Conservation (phyloP, 1,140 invertebrate genomes). For the Oncopeltus fasciatus region DNA sequence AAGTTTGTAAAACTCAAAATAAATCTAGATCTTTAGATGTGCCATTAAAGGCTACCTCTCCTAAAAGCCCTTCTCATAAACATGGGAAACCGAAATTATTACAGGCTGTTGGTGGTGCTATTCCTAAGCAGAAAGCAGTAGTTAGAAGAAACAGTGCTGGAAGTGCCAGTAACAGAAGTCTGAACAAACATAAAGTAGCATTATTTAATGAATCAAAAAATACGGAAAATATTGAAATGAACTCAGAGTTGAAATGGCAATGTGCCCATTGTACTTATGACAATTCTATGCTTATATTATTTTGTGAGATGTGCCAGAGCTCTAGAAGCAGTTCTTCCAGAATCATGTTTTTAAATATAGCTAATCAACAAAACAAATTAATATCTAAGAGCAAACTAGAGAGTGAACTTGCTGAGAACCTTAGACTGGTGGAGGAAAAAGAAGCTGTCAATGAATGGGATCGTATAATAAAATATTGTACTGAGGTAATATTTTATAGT, state of each 20-base stretch:
- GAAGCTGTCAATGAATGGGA: slow-evolving; percentile 72
- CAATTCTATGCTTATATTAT: slow-evolving; percentile 48
- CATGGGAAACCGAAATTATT: slow-evolving; percentile 22
- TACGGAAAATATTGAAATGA: neutral
- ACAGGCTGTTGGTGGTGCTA: slow-evolving; percentile 23
- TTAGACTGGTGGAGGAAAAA: slow-evolving; percentile 62
- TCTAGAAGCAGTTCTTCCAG: slow-evolving; percentile 27
- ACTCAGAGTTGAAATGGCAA: slow-evolving; percentile 39
- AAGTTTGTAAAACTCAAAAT: slow-evolving; percentile 53
- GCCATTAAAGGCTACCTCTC: slow-evolving; percentile 18
- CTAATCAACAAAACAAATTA: slow-evolving; percentile 13
- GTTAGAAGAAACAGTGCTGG: slow-evolving; percentile 15
- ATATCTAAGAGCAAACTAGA: slow-evolving; percentile 33
- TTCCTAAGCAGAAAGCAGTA: slow-evolving; percentile 26
- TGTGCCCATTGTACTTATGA: slow-evolving; percentile 69
- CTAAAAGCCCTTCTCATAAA: slow-evolving; percentile 33
- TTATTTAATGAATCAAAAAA: neutral
- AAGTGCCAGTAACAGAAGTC: neutral
- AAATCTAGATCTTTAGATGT: slow-evolving; percentile 26
- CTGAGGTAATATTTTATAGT: slow-evolving; percentile 38
- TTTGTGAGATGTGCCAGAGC: slow-evolving; percentile 75
- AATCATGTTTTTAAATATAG: neutral
- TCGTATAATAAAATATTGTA: slow-evolving; percentile 68
- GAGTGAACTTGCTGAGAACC: slow-evolving; percentile 70
- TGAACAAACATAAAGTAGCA: slow-evolving; percentile 4